These are phyloP conservation scores for Mesorhabditis spiculigera DNA, from an alignment of 2,888 invertebrate genomes.

Conservation along the genomic window DNA sequence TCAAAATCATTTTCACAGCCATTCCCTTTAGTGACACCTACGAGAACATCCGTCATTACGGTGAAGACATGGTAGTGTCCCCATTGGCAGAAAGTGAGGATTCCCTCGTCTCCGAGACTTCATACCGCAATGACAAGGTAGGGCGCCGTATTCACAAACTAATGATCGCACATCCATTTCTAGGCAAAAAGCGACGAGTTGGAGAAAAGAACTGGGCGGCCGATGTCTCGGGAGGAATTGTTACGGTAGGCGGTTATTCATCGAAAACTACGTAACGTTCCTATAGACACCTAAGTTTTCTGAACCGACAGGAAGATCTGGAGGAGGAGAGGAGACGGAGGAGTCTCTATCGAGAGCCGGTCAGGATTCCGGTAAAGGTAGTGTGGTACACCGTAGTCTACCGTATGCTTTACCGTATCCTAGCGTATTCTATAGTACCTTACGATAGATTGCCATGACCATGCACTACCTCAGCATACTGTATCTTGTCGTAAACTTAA, in stretches of 20 bases:
- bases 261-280: no score
- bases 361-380: not conserved
- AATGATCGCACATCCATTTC: no score
- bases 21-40: not conserved
- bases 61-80: constrained; percentile 22
- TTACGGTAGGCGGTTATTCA: no score
- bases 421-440: no score
- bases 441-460: no score
- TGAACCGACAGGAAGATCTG: not conserved
- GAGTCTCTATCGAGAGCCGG: not conserved
- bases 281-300: not conserved
- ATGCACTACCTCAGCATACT: no score
- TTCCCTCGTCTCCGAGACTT: constrained; percentile 30
- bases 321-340: not conserved
- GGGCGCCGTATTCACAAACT: not conserved
- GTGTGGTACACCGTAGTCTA: not conserved
- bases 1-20: no score
- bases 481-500: no score
- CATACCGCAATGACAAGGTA: constrained; percentile 21
- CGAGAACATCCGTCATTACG: not conserved
- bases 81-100: constrained; percentile 32
- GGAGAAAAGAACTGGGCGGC: no score
- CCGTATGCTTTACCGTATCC: not conserved
- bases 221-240: no score
- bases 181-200: no score